Evolutionary conservation across 2,113 vertebrate genomes (phyloP).

Genomic region (Ptyas mucosa): DNA sequence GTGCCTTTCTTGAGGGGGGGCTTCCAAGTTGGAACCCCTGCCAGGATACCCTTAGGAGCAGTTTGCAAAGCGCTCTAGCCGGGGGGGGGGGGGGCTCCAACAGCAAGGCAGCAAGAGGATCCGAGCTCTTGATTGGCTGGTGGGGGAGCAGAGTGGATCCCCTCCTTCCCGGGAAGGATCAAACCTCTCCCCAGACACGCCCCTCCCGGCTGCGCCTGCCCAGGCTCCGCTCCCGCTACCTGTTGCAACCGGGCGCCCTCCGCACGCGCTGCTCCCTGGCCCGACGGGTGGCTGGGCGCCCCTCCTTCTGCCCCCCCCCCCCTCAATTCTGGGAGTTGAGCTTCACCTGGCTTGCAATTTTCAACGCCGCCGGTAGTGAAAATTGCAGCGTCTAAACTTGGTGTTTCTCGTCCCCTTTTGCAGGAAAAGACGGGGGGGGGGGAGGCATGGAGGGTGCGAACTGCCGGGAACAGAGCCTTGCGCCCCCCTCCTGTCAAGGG

Average conservation of each 20-base stretch:
- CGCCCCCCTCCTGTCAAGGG: too few species aligned
- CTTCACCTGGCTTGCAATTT: neutral
- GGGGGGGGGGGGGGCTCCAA: too few species aligned
- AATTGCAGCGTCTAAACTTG: neutral
- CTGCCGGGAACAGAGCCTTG: fast-evolving
- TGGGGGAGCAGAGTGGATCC: neutral
- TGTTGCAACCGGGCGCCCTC: neutral
- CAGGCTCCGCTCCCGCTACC: neutral
- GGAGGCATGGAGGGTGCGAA: neutral
- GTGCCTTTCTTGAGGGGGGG: neutral
- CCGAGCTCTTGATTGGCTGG: neutral
- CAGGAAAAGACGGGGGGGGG: neutral
- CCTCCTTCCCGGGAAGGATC: neutral
- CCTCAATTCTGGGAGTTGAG: neutral
- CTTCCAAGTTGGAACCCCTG: neutral
- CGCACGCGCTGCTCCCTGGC: neutral
- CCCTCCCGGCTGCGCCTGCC: neutral
- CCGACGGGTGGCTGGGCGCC: too few species aligned
- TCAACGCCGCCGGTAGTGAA: neutral
- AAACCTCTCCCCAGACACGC: neutral
- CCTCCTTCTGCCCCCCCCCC: too few species aligned
- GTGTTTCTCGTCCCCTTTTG: neutral
- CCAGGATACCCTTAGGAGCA: neutral
- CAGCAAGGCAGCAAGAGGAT: neutral
- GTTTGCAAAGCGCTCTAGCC: neutral